Percentiles rank a stretch among this genome's conserved stretches.
phyloP scores from a whole-genome alignment of 2,797 vertebrate genomes.

The Sardinella longiceps region DNA sequence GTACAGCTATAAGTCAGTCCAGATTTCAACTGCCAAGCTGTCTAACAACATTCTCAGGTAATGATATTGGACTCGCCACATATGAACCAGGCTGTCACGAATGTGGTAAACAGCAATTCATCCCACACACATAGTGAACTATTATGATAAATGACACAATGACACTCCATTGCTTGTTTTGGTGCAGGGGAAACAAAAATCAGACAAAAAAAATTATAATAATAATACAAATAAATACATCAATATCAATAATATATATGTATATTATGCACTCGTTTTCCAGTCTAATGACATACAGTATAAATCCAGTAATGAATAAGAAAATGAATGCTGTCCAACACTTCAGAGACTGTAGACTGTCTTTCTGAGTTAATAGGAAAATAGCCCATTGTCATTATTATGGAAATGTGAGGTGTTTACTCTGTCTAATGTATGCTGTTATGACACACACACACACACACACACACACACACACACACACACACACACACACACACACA shows the following conservation, averaged over 20 bases:
- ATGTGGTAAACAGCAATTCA: slow-evolving; percentile 21
- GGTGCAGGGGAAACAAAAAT: not conserved
- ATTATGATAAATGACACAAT: slow-evolving; percentile 19
- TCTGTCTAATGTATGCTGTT: not conserved
- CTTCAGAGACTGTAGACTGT: not conserved
- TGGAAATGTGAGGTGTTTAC: slow-evolving; percentile 7
- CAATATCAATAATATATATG: too few relatives aligned
- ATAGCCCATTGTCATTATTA: slow-evolving; percentile 10
- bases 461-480: too few relatives aligned
- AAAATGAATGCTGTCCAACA: not conserved
- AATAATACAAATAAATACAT: too few relatives aligned
- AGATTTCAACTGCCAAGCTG: slow-evolving; percentile 29
- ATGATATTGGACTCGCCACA: slow-evolving; percentile 1
- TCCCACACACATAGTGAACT: not conserved
- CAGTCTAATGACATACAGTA: slow-evolving; percentile 19
- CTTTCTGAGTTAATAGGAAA: not conserved
- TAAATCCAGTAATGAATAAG: not conserved
- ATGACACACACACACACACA: not conserved
- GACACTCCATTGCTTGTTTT: not conserved
- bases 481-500: too few relatives aligned
- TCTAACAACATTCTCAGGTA: slow-evolving; percentile 22
- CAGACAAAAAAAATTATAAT: not conserved
- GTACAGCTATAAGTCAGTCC: slow-evolving; percentile 12
- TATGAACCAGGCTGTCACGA: slow-evolving; percentile 26
- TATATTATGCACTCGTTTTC: too few relatives aligned